phyloP scores from a whole-genome alignment of 2,888 invertebrate species.

The Anticlea derivata region DNA sequence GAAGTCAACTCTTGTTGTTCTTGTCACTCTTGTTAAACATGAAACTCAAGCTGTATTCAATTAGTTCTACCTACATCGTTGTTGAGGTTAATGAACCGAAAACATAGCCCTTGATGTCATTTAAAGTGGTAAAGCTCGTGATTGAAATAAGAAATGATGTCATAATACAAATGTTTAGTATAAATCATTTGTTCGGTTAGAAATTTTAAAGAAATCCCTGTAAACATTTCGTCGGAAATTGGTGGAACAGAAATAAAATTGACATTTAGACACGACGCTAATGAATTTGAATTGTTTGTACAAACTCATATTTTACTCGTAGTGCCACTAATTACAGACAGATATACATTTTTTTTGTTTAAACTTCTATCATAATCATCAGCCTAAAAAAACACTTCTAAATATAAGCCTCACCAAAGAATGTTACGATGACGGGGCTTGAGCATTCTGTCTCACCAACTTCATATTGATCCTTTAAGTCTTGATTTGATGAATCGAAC shows the following conservation, averaged over 20 bases:
- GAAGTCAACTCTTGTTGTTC: constrained; percentile 69
- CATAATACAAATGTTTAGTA: constrained; percentile 47
- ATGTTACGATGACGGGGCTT: too few species aligned
- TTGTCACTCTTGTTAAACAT: constrained; percentile 61
- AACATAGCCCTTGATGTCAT: constrained; percentile 37
- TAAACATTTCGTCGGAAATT: constrained; percentile 54
- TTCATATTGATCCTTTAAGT: too few species aligned
- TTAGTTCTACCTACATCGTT: constrained; percentile 62
- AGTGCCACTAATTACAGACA: too few species aligned
- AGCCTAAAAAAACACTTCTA: too few species aligned
- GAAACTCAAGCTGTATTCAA: constrained; percentile 72
- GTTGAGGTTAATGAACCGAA: constrained; percentile 46
- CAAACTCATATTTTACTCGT: constrained; percentile 15
- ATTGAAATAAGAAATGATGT: constrained; percentile 41
- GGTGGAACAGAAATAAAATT: constrained; percentile 48
- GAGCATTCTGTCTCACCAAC: too few species aligned
- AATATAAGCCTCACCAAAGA: too few species aligned
- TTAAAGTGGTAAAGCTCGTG: constrained; percentile 36
- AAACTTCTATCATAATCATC: too few species aligned
- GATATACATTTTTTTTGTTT: too few species aligned
- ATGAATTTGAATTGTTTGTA: constrained; percentile 49
- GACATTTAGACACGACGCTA: constrained; percentile 62
- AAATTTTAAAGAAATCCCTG: constrained; percentile 62
- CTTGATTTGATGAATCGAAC: too few species aligned
- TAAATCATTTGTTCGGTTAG: constrained; percentile 46